A percentile compares a stretch with the other conserved stretches of the same genome.
Conservation (phyloP, 2,113 vertebrate genomes). For the Grammomys surdaster region DNA sequence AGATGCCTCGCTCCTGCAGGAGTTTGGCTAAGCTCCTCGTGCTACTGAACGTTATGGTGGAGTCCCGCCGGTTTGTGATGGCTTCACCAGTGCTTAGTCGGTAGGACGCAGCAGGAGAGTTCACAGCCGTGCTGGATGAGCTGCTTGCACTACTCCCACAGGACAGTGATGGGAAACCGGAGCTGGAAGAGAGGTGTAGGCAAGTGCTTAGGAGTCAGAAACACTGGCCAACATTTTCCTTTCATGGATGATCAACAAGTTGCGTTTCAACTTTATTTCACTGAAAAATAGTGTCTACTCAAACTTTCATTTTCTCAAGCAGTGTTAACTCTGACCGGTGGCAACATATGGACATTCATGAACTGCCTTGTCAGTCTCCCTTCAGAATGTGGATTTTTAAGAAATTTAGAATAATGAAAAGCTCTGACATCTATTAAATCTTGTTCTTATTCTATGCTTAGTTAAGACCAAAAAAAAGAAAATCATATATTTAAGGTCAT, state of each 20-base stretch:
- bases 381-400: constrained; percentile 37
- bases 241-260: not conserved
- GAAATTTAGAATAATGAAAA: constrained; percentile 55
- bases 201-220: constrained; percentile 38
- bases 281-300: constrained; percentile 30
- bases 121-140: constrained; percentile 88
- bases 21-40: constrained; percentile 92
- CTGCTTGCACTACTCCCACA: constrained; percentile 85
- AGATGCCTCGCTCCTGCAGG: constrained; percentile 96
- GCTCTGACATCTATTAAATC: not conserved
- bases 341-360: not conserved
- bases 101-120: constrained; percentile 91
- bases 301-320: constrained; percentile 50
- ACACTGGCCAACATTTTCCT: not conserved
- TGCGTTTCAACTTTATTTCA: constrained; percentile 1
- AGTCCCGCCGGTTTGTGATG: constrained; percentile 89
- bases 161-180: constrained; percentile 81
- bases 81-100: constrained; percentile 92
- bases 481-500: not conserved
- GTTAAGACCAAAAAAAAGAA: constrained; percentile 8
- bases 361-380: not conserved
- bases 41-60: constrained; percentile 87
- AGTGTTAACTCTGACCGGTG: constrained; percentile 15
- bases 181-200: constrained; percentile 76
- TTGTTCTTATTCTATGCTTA: constrained; percentile 14